Percentiles rank a stretch among this genome's conserved stretches.
These are phyloP conservation scores for Rhagologus leucostigma DNA, from an alignment of 2,113 vertebrate species.

Conservation along the genomic window DNA sequence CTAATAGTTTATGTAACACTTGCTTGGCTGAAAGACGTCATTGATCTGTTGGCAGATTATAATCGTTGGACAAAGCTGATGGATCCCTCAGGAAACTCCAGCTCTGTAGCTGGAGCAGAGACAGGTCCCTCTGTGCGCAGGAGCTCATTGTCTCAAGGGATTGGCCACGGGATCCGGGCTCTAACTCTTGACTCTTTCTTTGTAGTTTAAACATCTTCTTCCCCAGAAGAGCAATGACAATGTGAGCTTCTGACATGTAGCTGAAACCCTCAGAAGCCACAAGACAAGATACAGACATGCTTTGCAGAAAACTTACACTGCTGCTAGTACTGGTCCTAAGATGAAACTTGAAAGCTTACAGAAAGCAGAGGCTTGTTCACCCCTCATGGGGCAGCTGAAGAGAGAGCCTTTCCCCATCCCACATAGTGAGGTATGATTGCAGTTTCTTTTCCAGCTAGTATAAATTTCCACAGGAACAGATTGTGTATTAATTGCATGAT, in stretches of 20 bases:
- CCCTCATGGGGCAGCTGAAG: neutral
- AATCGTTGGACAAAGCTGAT: neutral
- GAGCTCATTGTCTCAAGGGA: neutral
- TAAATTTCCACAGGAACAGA: neutral
- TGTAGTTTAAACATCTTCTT: neutral
- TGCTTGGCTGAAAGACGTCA: neutral
- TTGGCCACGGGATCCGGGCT: neutral
- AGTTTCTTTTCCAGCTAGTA: neutral
- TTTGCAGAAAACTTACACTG: neutral
- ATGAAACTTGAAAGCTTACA: neutral
- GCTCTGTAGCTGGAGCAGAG: neutral
- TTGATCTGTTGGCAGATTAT: neutral
- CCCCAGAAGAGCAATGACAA: neutral
- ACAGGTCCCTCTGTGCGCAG: neutral
- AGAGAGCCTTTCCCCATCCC: neutral
- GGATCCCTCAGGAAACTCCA: neutral
- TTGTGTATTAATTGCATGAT: neutral
- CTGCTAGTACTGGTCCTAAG: neutral
- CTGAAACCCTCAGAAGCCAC: neutral
- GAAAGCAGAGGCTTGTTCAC: neutral
- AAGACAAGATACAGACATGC: neutral
- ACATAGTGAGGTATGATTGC: rapidly evolving
- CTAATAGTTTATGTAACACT: neutral
- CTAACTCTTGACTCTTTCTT: neutral
- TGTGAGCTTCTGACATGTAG: neutral